phyloP scores from a whole-genome alignment of 2,797 vertebrate genomes.

The Gambusia yucatana region DNA sequence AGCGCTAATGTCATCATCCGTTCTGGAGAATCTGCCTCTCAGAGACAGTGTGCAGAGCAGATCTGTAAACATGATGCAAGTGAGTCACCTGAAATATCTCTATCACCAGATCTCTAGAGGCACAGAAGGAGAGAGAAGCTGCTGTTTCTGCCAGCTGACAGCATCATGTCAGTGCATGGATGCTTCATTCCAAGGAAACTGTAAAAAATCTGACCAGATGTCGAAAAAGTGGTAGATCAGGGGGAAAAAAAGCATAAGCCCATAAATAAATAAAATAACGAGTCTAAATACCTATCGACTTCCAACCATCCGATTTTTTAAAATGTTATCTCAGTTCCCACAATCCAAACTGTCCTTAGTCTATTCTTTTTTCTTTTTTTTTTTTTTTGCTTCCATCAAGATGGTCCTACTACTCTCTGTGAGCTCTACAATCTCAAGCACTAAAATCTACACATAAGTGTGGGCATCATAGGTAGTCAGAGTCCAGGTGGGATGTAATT shows the following conservation, averaged over 20 bases:
- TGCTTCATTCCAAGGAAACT: not conserved
- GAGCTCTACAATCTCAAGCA: not conserved
- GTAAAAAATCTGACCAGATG: not conserved
- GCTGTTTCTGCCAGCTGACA: not conserved
- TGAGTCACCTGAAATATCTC: constrained; percentile 7
- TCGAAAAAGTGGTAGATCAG: not conserved
- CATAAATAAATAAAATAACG: not conserved
- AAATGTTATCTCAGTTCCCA: not conserved
- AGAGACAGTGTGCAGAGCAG: not conserved
- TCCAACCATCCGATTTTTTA: not conserved
- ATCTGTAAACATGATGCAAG: constrained; percentile 7
- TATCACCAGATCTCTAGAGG: constrained; percentile 3
- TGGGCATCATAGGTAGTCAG: not conserved
- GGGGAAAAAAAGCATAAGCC: not conserved
- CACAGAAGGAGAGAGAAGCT: not conserved
- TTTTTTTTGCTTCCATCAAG: not conserved
- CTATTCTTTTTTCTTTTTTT: not conserved
- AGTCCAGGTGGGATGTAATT: not conserved
- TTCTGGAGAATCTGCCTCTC: constrained; percentile 2
- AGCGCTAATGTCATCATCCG: not conserved
- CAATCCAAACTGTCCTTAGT: not conserved
- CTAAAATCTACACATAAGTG: not conserved
- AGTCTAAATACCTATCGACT: not conserved
- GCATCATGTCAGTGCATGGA: not conserved
- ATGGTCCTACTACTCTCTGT: not conserved